Conservation (phyloP, 2,888 invertebrate genomes). For the Apocheima hispidaria region DNA sequence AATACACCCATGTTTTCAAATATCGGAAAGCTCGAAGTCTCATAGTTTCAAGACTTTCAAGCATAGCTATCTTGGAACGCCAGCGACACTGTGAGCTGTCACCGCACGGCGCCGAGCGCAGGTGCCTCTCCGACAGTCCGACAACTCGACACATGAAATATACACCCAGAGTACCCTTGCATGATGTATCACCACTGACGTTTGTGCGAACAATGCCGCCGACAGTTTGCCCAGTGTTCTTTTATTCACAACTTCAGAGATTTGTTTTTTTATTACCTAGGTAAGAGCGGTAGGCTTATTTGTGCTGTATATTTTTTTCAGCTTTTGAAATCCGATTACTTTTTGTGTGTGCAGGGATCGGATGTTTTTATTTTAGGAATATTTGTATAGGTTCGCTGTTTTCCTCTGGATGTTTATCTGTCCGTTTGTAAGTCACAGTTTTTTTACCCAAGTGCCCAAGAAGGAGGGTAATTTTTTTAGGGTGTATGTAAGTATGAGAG, state of each 20-base stretch:
- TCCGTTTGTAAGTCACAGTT: no score
- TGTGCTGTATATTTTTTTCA: constrained; percentile 15
- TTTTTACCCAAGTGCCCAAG: no score
- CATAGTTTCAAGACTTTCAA: not conserved
- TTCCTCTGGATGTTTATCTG: no score
- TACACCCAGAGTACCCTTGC: constrained; percentile 66
- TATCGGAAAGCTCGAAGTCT: not conserved
- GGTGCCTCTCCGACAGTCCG: constrained; percentile 54
- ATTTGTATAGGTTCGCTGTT: no score
- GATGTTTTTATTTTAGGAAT: no score
- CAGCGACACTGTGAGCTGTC: constrained; percentile 34
- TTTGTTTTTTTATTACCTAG: constrained; percentile 44
- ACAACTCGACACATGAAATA: constrained; percentile 67
- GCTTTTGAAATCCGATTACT: constrained; percentile 18
- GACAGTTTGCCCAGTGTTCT: constrained; percentile 44
- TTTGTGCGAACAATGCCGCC: constrained; percentile 57
- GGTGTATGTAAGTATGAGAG: no score
- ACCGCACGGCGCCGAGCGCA: constrained; percentile 53
- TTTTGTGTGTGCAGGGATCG: constrained; percentile 2
- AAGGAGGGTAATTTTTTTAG: no score
- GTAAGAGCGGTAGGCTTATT: constrained; percentile 8
- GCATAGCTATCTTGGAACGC: constrained; percentile 11
- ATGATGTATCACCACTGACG: constrained; percentile 71
- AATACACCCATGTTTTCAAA: not conserved
- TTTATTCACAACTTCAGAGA: constrained; percentile 50